Evolutionary conservation across 2,888 invertebrate species (phyloP), one percentile per base, ranked within the genome.

Genomic region (Trichogramma evanescens): DNA sequence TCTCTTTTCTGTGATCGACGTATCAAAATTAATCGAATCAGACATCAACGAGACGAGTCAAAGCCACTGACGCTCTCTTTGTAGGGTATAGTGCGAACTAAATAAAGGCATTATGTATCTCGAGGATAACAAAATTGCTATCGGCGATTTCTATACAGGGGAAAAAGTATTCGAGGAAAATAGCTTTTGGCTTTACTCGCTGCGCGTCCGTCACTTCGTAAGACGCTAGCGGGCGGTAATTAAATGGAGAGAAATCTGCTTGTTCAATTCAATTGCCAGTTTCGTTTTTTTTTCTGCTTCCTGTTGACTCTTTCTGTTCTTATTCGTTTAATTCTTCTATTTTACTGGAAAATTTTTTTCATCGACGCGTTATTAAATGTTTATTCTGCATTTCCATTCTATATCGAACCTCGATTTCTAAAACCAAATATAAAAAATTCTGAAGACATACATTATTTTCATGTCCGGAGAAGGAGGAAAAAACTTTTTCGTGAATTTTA

Each of bases 101-200:
- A 26, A 26, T 2, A 26, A 26, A 43, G 57, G 57, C 62, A 55
- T 67, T 65, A 66, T 65, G 3, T 3, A 63, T 65, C 63, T 65
- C 43, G 63, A 64, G 65, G 66, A 64, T 58, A 56, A 59, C 61
- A 65, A 62, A 67, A 66, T 64, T 66, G 64, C 56, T 58, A 62
- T 63, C 62, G 59, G 39, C 13, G 6, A 7, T 9, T 9, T 43
- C 39, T 10, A 10, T 38, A 10, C 13, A 45, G 46, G 52, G 8
- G 48, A 51, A 10, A 26, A 26, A 26, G 26, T 26, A 26, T 26
- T 26, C 26, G 26, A 26, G 26, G 26, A 26, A 26, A 26, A 26
- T 26, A 26, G 26, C 26, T 26, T 46, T 50, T 26, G 45, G 49
- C 45, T 38, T 46, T 13, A 13, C 26, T 46, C 52, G n/a, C 13